A percentile compares a stretch with the other conserved stretches of the same genome.
Conservation (phyloP, 1,140 invertebrate species). For the Dryas iulia region DNA sequence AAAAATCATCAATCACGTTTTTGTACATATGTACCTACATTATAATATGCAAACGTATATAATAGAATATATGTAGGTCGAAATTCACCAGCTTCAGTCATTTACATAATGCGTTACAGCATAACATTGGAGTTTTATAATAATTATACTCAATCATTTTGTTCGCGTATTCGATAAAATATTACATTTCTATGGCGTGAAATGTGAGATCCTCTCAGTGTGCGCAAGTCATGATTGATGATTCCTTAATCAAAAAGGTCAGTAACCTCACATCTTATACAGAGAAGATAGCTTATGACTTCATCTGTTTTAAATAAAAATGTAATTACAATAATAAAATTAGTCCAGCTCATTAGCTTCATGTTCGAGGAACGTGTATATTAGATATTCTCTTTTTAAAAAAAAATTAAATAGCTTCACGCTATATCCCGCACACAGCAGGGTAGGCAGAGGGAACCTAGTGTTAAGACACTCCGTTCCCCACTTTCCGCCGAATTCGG, state of each 20-base stretch:
- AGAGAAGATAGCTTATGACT: conserved; percentile 62
- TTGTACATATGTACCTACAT: no score
- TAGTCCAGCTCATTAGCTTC: background rate
- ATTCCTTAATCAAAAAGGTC: conserved; percentile 76
- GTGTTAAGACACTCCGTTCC: no score
- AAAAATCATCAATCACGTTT: background rate
- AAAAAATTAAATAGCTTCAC: no score
- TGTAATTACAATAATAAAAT: conserved; percentile 35
- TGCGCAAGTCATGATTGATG: conserved; percentile 71
- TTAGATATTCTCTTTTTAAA: background rate
- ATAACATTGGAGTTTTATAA: background rate
- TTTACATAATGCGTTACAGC: no score
- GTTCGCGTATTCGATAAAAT: conserved; percentile 23
- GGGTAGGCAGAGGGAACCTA: no score
- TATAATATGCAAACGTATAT: no score
- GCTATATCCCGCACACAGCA: no score
- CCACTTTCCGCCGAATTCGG: no score
- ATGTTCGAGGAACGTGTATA: background rate
- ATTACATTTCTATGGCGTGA: conserved; percentile 57
- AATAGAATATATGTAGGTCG: no score
- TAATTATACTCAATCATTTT: conserved; percentile 10
- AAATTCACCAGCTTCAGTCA: no score
- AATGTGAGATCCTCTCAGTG: conserved; percentile 64
- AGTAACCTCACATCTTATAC: conserved; percentile 47
- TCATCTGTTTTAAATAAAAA: conserved; percentile 64